phyloP scores from a whole-genome alignment of 2,888 invertebrate species.

The Sthenelais limicola region DNA sequence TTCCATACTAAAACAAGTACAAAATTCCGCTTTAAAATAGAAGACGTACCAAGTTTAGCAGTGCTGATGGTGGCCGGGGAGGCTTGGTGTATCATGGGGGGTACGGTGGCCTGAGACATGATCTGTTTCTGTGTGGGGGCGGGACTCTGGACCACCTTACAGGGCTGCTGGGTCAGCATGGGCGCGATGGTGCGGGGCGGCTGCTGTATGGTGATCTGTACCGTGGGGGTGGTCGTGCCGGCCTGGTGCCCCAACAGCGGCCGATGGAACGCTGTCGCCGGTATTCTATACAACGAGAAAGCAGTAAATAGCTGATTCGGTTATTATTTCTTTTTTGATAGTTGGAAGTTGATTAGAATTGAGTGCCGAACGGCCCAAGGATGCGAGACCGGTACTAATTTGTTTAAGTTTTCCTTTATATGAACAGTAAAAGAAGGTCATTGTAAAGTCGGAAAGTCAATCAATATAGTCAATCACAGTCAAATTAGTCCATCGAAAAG shows the following conservation, averaged over 20 bases:
- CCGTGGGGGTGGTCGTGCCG: constrained; percentile 13
- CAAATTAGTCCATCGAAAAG: no score
- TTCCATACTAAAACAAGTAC: no score
- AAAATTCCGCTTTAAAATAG: no score
- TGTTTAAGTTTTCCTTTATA: no score
- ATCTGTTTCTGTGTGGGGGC: constrained; percentile 18
- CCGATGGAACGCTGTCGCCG: constrained; percentile 15
- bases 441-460: no score
- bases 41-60: constrained; percentile 11
- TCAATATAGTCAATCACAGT: no score
- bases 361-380: no score
- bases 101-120: constrained; percentile 40
- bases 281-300: constrained; percentile 6
- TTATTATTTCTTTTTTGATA: no score
- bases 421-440: neutral
- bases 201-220: constrained; percentile 36
- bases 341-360: no score
- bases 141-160: constrained; percentile 7
- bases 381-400: no score
- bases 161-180: constrained; percentile 5
- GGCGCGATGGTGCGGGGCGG: constrained; percentile 5
- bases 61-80: constrained; percentile 22
- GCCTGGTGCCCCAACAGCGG: constrained; percentile 24
- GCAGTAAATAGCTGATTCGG: no score
- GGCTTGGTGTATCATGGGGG: constrained; percentile 30